Evolutionary conservation across 2,113 vertebrate genomes (phyloP).

Genomic region (Promerops cafer): DNA sequence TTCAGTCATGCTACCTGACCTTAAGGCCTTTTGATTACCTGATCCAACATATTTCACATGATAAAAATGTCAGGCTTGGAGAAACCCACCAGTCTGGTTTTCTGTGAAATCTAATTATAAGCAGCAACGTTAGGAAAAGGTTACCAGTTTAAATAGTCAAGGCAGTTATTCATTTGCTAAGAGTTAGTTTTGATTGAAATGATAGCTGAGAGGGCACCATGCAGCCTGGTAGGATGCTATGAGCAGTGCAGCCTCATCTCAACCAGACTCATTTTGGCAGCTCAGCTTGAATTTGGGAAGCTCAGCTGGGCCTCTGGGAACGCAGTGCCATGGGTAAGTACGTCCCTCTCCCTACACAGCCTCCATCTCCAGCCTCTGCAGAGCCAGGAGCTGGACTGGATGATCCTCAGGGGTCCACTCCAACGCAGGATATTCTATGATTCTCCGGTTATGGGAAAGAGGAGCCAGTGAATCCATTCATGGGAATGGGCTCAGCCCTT

Average conservation of each 20-base stretch:
- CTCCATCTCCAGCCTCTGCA: background rate
- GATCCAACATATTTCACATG: conserved; percentile 37
- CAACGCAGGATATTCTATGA: background rate
- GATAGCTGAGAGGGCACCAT: background rate
- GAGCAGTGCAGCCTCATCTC: background rate
- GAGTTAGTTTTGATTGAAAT: background rate
- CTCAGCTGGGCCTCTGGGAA: background rate
- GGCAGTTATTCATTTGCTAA: background rate
- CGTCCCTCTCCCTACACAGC: fast-evolving
- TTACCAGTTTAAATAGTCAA: background rate
- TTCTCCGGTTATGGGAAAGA: background rate
- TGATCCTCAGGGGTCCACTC: background rate
- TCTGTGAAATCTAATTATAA: conserved; percentile 48
- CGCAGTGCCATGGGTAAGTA: fast-evolving
- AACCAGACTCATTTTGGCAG: background rate
- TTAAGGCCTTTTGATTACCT: conserved; percentile 33
- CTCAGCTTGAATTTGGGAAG: background rate
- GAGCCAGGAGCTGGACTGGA: background rate
- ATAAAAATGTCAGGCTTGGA: conserved; percentile 20
- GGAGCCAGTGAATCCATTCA: fast-evolving
- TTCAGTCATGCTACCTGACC: conserved; percentile 35
- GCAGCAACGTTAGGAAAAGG: background rate
- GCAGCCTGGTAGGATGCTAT: background rate
- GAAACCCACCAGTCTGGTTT: conserved; percentile 3
- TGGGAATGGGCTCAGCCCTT: background rate